These are phyloP conservation scores for Tautogolabrus adspersus DNA, from an alignment of 2,113 vertebrate species.

Conservation along the genomic window DNA sequence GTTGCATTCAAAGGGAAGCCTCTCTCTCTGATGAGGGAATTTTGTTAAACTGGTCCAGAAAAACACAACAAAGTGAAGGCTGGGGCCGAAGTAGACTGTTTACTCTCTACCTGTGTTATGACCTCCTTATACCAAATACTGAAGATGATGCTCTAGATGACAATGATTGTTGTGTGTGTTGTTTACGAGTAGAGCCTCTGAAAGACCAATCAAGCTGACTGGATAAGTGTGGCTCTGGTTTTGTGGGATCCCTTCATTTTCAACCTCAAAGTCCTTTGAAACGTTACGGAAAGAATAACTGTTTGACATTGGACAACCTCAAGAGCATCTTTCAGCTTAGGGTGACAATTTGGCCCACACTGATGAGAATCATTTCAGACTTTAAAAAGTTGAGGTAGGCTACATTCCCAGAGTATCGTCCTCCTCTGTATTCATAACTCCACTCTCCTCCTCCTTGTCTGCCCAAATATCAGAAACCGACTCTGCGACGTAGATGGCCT, in stretches of 20 bases:
- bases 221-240: not conserved
- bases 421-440: not conserved
- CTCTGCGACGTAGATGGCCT: not conserved
- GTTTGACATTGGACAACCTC: no score
- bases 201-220: not conserved
- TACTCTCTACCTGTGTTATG: no score
- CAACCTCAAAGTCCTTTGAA: not conserved
- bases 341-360: no score
- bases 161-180: no score
- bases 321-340: no score
- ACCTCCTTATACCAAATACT: no score
- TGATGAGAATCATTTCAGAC: no score
- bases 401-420: not conserved
- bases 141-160: no score
- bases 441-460: not conserved
- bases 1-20: not conserved
- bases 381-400: no score
- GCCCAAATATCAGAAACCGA: not conserved
- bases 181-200: not conserved
- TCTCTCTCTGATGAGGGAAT: no score
- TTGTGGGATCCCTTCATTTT: not conserved
- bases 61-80: not conserved
- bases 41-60: not conserved
- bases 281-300: no score
- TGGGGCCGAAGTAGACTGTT: no score